A percentile compares a stretch with the other conserved stretches of the same genome.
Evolutionary conservation across 2,888 invertebrate genomes (phyloP).

Genomic region (Polydrusus tereticollis): DNA sequence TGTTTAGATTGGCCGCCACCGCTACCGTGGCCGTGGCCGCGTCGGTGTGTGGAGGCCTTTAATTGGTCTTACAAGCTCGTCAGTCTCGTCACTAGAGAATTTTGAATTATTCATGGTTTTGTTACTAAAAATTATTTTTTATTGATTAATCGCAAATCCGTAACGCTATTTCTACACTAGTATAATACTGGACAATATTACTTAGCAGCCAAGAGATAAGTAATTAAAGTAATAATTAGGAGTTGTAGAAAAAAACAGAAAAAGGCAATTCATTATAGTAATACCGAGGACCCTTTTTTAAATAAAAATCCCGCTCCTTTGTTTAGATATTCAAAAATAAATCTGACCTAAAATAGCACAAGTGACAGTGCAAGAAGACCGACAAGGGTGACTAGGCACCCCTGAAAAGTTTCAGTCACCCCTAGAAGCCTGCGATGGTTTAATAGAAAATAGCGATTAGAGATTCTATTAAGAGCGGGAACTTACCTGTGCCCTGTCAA

Average conservation of each 20-base stretch:
- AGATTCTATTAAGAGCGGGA: slow-evolving; percentile 35
- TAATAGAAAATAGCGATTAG: slow-evolving; percentile 44
- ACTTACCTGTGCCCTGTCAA: slow-evolving; percentile 37
- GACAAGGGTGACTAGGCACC: slow-evolving; percentile 41
- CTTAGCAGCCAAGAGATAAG: too few species aligned
- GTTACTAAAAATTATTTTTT: too few species aligned
- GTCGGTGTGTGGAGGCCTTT: too few species aligned
- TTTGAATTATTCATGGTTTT: too few species aligned
- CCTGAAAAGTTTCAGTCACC: slow-evolving; percentile 33
- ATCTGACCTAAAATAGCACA: slow-evolving; percentile 30
- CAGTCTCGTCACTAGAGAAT: too few species aligned
- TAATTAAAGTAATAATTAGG: too few species aligned
- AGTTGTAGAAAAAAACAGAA: not conserved
- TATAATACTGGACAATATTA: too few species aligned
- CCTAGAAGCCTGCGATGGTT: slow-evolving; percentile 36
- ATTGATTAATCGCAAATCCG: too few species aligned
- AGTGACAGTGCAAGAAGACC: slow-evolving; percentile 39
- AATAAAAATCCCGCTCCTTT: not conserved
- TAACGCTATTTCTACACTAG: too few species aligned
- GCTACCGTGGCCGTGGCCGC: too few species aligned
- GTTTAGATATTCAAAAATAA: slow-evolving; percentile 25
- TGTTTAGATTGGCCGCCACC: too few species aligned
- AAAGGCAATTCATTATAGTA: not conserved
- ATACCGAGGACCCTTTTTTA: not conserved
- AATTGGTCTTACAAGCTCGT: too few species aligned